Evolutionary conservation across 1,140 invertebrate genomes (phyloP).

Genomic region (Lanistes nyassanus): DNA sequence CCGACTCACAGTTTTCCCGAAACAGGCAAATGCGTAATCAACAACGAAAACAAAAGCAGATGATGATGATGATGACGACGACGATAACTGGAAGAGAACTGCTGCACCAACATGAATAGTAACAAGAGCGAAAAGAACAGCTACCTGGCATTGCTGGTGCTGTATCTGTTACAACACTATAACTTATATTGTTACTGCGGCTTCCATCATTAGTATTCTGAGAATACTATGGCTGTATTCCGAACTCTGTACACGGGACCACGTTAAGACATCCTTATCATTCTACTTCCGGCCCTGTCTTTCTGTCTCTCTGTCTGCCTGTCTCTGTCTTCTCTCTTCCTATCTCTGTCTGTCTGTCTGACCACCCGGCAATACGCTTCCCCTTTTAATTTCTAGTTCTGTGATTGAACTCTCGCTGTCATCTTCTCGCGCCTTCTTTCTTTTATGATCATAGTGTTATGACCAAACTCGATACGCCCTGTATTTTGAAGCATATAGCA

Average conservation of each 20-base stretch:
- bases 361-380: not conserved
- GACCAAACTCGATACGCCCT: not conserved
- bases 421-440: not conserved
- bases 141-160: not conserved
- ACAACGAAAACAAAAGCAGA: too few species aligned
- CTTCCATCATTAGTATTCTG: not conserved
- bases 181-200: not conserved
- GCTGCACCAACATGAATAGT: not conserved
- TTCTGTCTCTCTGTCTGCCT: constrained; percentile 2
- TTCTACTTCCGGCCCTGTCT: not conserved
- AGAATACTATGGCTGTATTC: not conserved
- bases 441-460: not conserved
- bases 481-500: not conserved
- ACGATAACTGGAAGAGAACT: too few species aligned
- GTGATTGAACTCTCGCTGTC: not conserved
- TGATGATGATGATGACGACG: too few species aligned
- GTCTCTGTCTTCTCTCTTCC: constrained; percentile 9
- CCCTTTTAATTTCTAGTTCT: not conserved
- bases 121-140: not conserved
- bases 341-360: not conserved
- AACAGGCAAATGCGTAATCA: too few species aligned
- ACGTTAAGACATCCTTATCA: not conserved
- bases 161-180: too few species aligned
- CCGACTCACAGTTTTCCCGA: too few species aligned
- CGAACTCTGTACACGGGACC: not conserved